Evolutionary conservation across 2,113 vertebrate genomes (phyloP).

Genomic region (Dromaius novaehollandiae): DNA sequence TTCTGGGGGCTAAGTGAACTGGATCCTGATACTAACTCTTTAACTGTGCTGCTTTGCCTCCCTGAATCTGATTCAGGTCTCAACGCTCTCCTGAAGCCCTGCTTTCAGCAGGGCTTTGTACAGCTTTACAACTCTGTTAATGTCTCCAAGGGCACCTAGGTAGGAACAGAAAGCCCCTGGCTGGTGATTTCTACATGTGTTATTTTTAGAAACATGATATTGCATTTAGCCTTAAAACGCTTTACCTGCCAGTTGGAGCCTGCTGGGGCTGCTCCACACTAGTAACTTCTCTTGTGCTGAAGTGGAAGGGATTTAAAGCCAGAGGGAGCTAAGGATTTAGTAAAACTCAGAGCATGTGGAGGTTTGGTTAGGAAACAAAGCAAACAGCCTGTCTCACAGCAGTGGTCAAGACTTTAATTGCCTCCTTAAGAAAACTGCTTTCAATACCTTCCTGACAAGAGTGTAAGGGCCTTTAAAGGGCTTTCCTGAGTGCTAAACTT

Average conservation of each 20-base stretch:
- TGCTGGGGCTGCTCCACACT: rapidly evolving
- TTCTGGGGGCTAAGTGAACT: neutral
- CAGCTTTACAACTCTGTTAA: neutral
- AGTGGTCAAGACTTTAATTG: neutral
- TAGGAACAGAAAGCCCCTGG: neutral
- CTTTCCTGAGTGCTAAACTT: no score
- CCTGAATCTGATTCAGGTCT: no score
- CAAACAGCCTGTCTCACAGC: neutral
- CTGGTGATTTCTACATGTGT: neutral
- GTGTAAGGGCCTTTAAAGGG: no score
- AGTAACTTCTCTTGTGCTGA: neutral
- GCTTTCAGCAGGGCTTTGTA: neutral
- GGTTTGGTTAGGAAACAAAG: neutral
- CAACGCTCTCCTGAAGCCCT: rapidly evolving
- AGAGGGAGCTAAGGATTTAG: neutral
- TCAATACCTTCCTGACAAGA: no score
- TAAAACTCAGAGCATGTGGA: neutral
- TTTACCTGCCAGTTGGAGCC: neutral
- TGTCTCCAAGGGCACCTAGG: neutral
- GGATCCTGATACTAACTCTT: no score
- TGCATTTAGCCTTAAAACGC: neutral
- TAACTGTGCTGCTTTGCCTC: neutral
- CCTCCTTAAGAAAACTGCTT: no score
- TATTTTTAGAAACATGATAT: no score
- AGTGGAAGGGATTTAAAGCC: neutral